Base-by-base conservation (phyloP, 1,140 invertebrate genomes). In the Muscidifurax raptorellus region DNA sequence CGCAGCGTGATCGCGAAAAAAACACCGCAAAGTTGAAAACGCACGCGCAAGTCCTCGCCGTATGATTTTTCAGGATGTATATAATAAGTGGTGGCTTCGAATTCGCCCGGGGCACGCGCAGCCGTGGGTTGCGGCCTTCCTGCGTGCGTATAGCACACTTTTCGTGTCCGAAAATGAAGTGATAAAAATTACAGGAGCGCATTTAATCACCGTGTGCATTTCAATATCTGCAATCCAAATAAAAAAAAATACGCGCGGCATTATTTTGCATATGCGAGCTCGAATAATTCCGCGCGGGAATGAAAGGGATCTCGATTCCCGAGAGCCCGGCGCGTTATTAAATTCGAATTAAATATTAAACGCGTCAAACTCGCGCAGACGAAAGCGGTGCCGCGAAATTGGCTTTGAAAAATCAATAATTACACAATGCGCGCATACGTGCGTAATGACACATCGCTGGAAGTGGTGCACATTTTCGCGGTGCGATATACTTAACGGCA, bases 391-490 rank as follows among this genome's bases (percentile, higher is more conserved):
- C 27, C 27, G 27, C 9, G 59, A 22, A 47, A 66, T 69, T 25
- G 64, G 36, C 64, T 28, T 2, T 13, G 32, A 47, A 80, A 72
- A 80, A 80, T 80, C 79, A 52, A 59, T 77, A 77, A 77, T 80
- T 30, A 80, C 27, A n/a, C 67, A 80, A 71, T 80, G 30, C 30
- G 15, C 67, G 44, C 25, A n/a, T n/a, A 32, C n/a, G 52, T 22
- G 9, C 15, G 32, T 44, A 80, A 80, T 80, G 69, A 80, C 25
- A 40, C 15, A 69, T 69, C 28, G 25, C n/a, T 80, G 13, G 12
- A 44, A 72, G 18, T 71, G 3, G 3, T 59, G 52, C 52, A n/a
- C 27, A 80, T 80, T 69, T 69, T 44, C 67, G 9, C 66, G n/a
- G 22, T 9, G 22, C 15, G 44, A 7, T 59, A 47, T 47, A 7